phyloP scores from a whole-genome alignment of 2,797 vertebrate genomes.

The Miopithecus talapoin region DNA sequence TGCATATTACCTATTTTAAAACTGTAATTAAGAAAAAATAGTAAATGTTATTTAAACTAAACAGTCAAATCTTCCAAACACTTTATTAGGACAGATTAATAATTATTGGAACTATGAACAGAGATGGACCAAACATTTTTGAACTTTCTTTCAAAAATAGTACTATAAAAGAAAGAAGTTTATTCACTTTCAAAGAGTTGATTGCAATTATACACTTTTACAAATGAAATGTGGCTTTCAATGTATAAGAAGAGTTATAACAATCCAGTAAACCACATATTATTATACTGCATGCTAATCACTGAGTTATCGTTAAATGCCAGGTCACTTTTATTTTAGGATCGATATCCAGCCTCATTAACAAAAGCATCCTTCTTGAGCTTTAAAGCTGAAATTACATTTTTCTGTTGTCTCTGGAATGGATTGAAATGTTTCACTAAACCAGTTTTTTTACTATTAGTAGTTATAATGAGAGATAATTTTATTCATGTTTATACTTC shows the following conservation, averaged over 20 bases:
- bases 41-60: constrained; percentile 16
- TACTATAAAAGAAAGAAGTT: neutral
- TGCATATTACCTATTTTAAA: neutral
- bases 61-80: constrained; percentile 11
- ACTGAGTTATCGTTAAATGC: neutral
- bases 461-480: neutral
- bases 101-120: neutral
- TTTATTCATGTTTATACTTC: neutral
- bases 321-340: neutral
- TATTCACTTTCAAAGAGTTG: neutral
- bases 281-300: neutral
- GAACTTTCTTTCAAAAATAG: neutral
- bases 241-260: neutral
- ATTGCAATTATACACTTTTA: neutral
- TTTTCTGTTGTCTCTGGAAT: neutral
- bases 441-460: neutral
- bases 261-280: neutral
- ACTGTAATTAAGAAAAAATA: constrained; percentile 47
- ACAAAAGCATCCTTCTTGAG: neutral
- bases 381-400: neutral
- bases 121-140: neutral
- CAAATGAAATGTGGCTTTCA: neutral
- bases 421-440: neutral
- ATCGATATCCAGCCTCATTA: neutral
- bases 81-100: constrained; percentile 23